A percentile compares a stretch with the other conserved stretches of the same genome.
These are phyloP conservation scores for Caloenas nicobarica DNA, from an alignment of 2,113 vertebrate genomes.

Conservation along the genomic window DNA sequence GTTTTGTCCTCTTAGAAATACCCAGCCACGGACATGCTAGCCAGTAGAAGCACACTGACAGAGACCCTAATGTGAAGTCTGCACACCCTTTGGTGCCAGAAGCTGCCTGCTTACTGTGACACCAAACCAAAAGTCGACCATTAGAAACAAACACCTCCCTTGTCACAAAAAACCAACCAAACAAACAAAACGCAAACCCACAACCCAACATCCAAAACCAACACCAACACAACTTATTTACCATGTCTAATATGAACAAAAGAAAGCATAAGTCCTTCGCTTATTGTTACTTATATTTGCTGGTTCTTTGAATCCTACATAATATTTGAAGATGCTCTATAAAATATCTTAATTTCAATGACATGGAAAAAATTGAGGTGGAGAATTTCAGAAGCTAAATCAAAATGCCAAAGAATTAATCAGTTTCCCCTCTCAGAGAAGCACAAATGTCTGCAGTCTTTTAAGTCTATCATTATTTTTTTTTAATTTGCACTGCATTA, in stretches of 20 bases:
- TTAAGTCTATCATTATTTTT: neutral
- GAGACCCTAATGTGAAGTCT: neutral
- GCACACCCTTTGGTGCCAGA: neutral
- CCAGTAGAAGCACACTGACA: neutral
- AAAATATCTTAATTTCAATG: neutral
- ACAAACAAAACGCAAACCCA: neutral
- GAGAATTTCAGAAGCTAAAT: neutral
- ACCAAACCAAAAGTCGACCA: neutral
- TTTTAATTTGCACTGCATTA: neutral
- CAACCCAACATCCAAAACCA: neutral
- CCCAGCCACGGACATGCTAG: neutral
- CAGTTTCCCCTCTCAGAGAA: neutral
- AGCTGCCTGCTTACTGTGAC: neutral
- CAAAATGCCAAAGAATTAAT: neutral
- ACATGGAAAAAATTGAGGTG: neutral
- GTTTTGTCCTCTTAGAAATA: neutral
- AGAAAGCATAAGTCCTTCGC: neutral
- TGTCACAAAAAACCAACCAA: neutral
- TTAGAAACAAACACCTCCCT: neutral
- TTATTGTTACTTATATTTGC: neutral
- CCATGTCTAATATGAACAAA: neutral
- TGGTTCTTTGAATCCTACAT: neutral
- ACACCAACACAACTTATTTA: neutral
- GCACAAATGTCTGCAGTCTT: neutral
- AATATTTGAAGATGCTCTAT: neutral